Percentiles rank a stretch among this genome's conserved stretches.
Evolutionary conservation across 2,888 invertebrate species (phyloP).

Genomic region (Heliconius ismenius): DNA sequence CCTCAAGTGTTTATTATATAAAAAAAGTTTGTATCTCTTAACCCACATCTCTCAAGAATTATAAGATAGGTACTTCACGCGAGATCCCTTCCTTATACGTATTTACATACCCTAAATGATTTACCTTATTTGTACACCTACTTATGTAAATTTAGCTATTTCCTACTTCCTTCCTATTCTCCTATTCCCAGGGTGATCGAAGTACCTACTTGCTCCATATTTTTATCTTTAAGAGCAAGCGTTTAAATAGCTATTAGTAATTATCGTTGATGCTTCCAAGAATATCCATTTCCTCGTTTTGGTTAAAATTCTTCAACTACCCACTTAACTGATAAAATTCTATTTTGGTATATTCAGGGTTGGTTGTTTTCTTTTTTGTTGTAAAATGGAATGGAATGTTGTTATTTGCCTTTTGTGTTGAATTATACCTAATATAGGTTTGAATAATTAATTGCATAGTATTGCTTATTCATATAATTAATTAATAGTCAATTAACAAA

Average conservation of each 20-base stretch:
- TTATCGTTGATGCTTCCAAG: slow-evolving; percentile 29
- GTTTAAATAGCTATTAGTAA: slow-evolving; percentile 33
- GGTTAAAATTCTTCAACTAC: slow-evolving; percentile 26
- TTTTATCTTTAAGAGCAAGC: not conserved
- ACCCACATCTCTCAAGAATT: not conserved
- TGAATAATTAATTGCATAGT: too few species aligned
- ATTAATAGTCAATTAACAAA: too few species aligned
- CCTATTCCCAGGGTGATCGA: not conserved
- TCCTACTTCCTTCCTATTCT: not conserved
- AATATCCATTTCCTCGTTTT: slow-evolving; percentile 29
- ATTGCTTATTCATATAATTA: too few species aligned
- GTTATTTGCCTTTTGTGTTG: too few species aligned
- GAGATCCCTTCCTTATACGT: not conserved
- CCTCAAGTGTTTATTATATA: not conserved
- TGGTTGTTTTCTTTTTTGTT: not conserved
- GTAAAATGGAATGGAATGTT: too few species aligned
- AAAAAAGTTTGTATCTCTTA: not conserved
- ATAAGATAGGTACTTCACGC: not conserved
- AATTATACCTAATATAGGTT: too few species aligned
- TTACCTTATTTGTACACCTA: slow-evolving; percentile 6
- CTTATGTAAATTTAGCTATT: not conserved
- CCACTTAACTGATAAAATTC: slow-evolving; percentile 24
- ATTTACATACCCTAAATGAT: slow-evolving; percentile 7
- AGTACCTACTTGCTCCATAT: not conserved
- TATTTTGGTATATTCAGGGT: slow-evolving; percentile 23